Conservation (phyloP, 2,888 invertebrate genomes). For the Anthrax anthrax region DNA sequence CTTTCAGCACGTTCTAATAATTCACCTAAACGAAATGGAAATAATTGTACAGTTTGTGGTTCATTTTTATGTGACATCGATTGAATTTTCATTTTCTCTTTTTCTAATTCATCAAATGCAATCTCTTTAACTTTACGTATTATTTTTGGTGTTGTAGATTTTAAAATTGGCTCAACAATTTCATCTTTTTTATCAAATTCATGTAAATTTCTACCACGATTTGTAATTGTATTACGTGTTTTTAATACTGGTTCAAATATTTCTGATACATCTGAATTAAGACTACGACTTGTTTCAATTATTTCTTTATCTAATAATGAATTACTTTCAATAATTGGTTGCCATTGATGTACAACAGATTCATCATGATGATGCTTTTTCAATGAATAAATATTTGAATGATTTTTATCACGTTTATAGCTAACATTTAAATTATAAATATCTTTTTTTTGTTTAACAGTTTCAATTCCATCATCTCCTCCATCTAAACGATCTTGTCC, state of each 20-base stretch:
- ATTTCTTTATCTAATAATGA: conserved; percentile 32
- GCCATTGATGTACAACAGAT: conserved; percentile 23
- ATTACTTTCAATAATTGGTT: conserved; percentile 39
- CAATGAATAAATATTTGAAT: conserved; percentile 14
- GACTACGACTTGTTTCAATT: conserved; percentile 27
- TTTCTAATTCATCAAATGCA: conserved; percentile 32
- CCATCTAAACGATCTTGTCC: conserved; percentile 13
- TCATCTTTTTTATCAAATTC: conserved; percentile 33
- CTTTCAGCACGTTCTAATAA: conserved; percentile 69
- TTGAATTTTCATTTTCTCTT: conserved; percentile 15
- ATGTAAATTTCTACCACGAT: conserved; percentile 25
- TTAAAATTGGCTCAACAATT: conserved; percentile 60
- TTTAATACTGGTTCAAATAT: conserved; percentile 44
- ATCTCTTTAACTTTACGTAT: conserved; percentile 35
- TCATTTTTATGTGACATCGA: conserved; percentile 11
- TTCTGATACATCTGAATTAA: conserved; percentile 22
- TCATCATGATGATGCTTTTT: too few species aligned
- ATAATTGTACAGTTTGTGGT: conserved; percentile 53
- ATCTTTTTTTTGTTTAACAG: conserved; percentile 29
- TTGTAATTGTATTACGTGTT: conserved; percentile 17
- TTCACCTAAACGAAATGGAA: conserved; percentile 62
- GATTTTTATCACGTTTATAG: conserved; percentile 23
- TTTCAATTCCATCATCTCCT: conserved; percentile 24
- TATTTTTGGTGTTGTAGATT: conserved; percentile 44
- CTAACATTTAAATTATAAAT: conserved; percentile 24